These are phyloP conservation scores for Pterocles gutturalis DNA, from an alignment of 2,113 vertebrate genomes.

Conservation along the genomic window DNA sequence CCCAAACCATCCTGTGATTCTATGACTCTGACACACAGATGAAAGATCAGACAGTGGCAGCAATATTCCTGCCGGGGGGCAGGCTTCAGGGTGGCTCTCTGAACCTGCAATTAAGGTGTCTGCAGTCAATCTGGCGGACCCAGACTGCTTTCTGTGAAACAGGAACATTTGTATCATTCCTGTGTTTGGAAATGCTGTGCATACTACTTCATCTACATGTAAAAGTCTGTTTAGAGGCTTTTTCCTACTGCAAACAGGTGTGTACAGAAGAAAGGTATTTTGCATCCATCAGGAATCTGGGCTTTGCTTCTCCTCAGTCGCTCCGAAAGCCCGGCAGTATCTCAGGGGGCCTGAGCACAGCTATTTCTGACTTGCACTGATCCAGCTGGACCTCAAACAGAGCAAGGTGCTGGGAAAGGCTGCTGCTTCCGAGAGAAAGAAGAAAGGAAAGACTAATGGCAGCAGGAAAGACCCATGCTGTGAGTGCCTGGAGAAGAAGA, in stretches of 20 bases:
- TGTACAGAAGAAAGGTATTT: neutral
- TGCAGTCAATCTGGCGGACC: neutral
- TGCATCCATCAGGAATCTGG: neutral
- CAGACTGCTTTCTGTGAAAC: neutral
- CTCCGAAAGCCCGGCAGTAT: fast-evolving
- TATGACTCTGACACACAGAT: too few relatives aligned
- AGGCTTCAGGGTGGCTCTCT: neutral
- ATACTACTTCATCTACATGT: neutral
- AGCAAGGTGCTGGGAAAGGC: neutral
- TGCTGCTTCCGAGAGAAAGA: neutral
- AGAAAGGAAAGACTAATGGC: neutral
- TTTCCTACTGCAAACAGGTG: neutral
- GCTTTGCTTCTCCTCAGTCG: neutral
- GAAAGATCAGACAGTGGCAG: neutral
- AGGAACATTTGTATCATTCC: neutral
- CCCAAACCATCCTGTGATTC: too few relatives aligned
- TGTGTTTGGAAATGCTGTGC: neutral
- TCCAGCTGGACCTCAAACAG: neutral
- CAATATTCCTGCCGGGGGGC: neutral
- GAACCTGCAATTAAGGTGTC: neutral
- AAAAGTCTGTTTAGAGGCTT: neutral
- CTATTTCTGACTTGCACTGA: neutral
- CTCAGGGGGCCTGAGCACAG: neutral
- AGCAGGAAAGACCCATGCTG: neutral
- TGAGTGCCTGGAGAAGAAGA: neutral